Evolutionary conservation across 2,888 invertebrate genomes (phyloP), one percentile per base, ranked within the genome.

Genomic region (Heliconius charithonia): DNA sequence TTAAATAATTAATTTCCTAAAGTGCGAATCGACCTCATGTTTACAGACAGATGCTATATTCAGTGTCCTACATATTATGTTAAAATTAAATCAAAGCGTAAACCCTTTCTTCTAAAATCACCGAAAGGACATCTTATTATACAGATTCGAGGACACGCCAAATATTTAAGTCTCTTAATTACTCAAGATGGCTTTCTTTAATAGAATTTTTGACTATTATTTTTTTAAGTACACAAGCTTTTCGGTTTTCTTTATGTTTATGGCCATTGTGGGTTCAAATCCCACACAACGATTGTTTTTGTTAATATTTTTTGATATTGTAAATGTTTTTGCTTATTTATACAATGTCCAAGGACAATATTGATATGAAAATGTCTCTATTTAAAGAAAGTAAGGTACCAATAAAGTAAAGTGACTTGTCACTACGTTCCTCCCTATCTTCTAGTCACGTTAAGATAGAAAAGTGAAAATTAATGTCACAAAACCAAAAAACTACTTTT

Each of bases 101-200:
- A 27, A 19, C 13, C 41, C 16, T 37, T 67, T 67, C 67, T 67
- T n/a, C 25, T 3, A n/a, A 67, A 67, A 37, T 67, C 9, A 22
- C 32, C 22, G 22, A 37, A 67, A 37, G 6, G 4, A 37, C 37
- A 37, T 66, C 22, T 37, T 37, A 37, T 37, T 37, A 67, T 32
- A 67, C 37, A 67, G 41, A 67, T 37, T 67, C 37, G 22, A 22
- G n/a, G 32, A 10, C 25, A 25, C 67, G 69, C 25, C 69, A 69
- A 45, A 69, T 69, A 69, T 69, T 69, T 69, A 41, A 32, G 1
- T 67, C 37, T 12, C 41, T 69, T 69, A 45, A 69, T 69, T 69
- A 41, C 9, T 16, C 37, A 69, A 69, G 41, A 69, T 69, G 9
- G 7, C 16, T 69, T 7, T 69, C 16, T 69, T 25, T 69, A 69